Evolutionary conservation across 2,797 vertebrate genomes (phyloP), one percentile per base, ranked within the genome.

Genomic region (Megalops cyprinoides): DNA sequence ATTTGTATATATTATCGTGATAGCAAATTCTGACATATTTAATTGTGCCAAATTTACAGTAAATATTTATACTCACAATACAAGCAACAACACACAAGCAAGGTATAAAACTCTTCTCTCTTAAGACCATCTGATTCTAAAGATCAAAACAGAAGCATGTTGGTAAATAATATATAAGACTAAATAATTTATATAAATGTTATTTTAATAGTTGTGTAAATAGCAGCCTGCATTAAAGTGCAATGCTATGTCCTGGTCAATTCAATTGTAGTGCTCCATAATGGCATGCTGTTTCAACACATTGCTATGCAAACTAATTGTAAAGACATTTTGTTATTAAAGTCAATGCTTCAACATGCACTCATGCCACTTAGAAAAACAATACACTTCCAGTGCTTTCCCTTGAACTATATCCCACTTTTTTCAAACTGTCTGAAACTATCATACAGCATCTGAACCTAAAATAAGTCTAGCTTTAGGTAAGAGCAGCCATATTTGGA

Each of bases 51-150:
- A 53, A 86, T 89, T 87, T 87, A 84, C 81, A 88, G 87, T 86
- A 90, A 90, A 89, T 88, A 86, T 87, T 85, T 81, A 88, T 87
- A 49, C 79, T 73, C 81, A 76, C 28, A 77, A 69, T 8, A 69
- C 8, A 15, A n/a, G 65, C 18, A 53, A 77, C 46, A 23, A 23
- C 31, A 58, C 28, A 28, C 48, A 74, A 74, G 44, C n/a, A 69
- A 42, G 37, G 1, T 8, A 42, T 34, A 15, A 65, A 34, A n/a
- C n/a, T n/a, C n/a, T 65, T 9, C 25, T 9, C 56, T 60, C 56
- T 28, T 65, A 69, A 1, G 6, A 76, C 14, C 7, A 65, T 12
- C 55, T 48, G 76, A 62, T 62, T 78, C 20, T 7, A 79, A 74
- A 20, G 28, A 55, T 76, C 51, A 76, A 39, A 76, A 55, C 49